Evolutionary conservation across 2,113 vertebrate genomes (phyloP).

Genomic region (Rhombomys opimus): DNA sequence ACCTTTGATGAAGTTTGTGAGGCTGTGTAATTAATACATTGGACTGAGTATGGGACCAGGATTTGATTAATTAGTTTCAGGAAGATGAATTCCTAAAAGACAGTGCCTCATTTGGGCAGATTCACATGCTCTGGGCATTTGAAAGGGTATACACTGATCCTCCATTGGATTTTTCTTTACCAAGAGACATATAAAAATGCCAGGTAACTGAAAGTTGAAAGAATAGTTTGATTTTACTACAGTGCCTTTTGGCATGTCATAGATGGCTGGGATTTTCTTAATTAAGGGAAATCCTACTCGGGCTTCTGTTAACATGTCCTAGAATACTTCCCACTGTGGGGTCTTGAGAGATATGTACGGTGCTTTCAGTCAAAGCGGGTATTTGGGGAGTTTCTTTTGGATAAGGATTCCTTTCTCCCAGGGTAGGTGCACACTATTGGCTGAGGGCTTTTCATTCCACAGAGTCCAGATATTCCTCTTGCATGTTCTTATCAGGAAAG

Average conservation of each 20-base stretch:
- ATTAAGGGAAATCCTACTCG: not conserved
- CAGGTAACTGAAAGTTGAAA: not conserved
- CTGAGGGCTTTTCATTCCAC: too few relatives aligned
- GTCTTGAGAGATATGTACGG: not conserved
- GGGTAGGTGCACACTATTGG: too few relatives aligned
- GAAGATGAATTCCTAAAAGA: not conserved
- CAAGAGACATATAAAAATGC: not conserved
- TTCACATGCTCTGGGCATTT: not conserved
- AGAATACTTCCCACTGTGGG: not conserved
- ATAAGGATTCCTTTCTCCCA: not conserved
- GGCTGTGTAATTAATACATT: not conserved
- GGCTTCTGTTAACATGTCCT: not conserved
- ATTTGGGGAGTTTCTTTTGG: not conserved
- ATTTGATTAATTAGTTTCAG: slow-evolving; percentile 20
- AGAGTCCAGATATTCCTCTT: too few relatives aligned
- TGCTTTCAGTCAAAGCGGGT: rapidly evolving
- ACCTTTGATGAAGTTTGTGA: slow-evolving; percentile 5
- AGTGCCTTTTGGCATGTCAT: not conserved
- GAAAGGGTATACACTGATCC: not conserved
- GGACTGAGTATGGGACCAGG: not conserved
- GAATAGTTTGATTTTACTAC: not conserved
- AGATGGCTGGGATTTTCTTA: not conserved
- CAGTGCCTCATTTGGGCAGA: not conserved
- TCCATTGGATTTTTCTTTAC: not conserved
- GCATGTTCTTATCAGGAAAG: too few relatives aligned